Base-by-base conservation (phyloP, 2,888 invertebrate species). In the Ichneumoninae sp. region DNA sequence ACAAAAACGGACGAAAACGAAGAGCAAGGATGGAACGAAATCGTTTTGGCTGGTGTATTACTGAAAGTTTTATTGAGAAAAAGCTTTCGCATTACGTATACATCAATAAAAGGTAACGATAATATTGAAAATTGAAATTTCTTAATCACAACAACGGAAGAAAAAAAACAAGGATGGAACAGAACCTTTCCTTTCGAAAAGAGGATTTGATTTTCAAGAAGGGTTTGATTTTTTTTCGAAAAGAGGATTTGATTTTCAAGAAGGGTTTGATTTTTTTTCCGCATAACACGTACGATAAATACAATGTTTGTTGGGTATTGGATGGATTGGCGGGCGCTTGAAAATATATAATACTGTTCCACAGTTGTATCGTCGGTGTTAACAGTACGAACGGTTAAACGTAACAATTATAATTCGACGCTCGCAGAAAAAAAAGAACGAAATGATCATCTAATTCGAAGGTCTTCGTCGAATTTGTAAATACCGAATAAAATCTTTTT, bases 261-360 rank as follows among this genome's bases (percentile, higher is more conserved):
- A 30, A 57, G 0, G 70, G 36, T n/a, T 16, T 13, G n/a, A 47
- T 13, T n/a, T 26, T 44, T 16, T 47, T 69, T 50, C 13, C 69
- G 50, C 50, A 69, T n/a, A 13, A 22, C 16, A 22, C 62, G 22
- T 57, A 62, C 44, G 47, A 60, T 52, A 22, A 50, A 72, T 72
- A 36, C n/a, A n/a, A 79, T 22, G 50, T 30, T 57, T 57, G 47
- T 54, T 50, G 30, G 68, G 50, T 44, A 75, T 65, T 26, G 62
- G 66, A 82, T 76, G 71, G 44, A 83, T 72, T 66, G 22, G 70
- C 16, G 44, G 44, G 44, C 44, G 13, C 70, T 19, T 70, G n/a
- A n/a, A 5, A 70, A 50, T 71, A 47, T 66, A 19, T 44, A 47
- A 79, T 66, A 78, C 30, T 62, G 62, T 71, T 72, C 44, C 13